phyloP scores from a whole-genome alignment of 2,113 vertebrate species.

The Neolamprologus hecqui region DNA sequence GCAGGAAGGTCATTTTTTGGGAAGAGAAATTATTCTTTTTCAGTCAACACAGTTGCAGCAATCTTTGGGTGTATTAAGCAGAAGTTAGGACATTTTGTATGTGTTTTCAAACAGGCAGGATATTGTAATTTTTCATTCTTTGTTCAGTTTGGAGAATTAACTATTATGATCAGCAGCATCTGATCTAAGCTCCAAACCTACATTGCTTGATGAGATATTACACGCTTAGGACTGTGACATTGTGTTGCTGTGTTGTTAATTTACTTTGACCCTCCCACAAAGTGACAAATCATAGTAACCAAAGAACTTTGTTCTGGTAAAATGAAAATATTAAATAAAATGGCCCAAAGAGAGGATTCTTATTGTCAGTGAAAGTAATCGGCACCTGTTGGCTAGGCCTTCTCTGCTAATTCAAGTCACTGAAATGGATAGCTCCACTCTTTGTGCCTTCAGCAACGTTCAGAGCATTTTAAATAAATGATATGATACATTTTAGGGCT shows the following conservation, averaged over 20 bases:
- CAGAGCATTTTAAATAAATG: not conserved
- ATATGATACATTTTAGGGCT: not conserved
- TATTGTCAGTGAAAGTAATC: not conserved
- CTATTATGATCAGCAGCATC: conserved; percentile 13
- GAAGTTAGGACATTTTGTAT: not conserved
- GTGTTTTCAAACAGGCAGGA: not conserved
- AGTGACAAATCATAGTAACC: not conserved
- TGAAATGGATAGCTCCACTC: not conserved
- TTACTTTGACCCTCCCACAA: not conserved
- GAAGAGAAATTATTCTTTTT: not conserved
- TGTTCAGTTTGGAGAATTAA: not conserved
- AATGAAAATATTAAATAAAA: not conserved
- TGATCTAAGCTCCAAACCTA: conserved; percentile 1
- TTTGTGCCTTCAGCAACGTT: not conserved
- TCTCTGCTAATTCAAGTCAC: not conserved
- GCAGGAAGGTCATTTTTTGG: conserved; percentile 6
- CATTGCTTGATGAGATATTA: conserved; percentile 26
- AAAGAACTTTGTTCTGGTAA: not conserved
- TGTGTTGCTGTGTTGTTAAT: not conserved
- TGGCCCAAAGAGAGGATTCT: too few relatives aligned
- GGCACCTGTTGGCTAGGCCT: not conserved
- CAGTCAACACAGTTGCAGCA: not conserved
- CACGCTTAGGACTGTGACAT: not conserved
- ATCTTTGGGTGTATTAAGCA: not conserved
- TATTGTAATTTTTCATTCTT: conserved; percentile 5